Base-by-base conservation (phyloP, 2,113 vertebrate genomes). In the Thamnaconus septentrionalis region DNA sequence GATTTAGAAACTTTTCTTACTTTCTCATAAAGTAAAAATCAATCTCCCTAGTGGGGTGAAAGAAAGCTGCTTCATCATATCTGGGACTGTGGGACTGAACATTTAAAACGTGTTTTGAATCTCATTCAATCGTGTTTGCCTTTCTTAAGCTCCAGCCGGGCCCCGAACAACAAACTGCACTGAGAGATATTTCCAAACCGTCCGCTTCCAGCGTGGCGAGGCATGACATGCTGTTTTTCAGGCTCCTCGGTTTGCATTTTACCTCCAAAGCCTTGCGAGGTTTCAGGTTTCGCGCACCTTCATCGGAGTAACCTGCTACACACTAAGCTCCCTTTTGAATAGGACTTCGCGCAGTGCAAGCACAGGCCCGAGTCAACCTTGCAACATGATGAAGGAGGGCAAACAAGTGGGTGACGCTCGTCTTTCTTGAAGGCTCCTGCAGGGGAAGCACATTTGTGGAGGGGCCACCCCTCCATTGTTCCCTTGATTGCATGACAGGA, bases 401-500 rank as follows among this genome's bases (percentile, higher is more conserved):
- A 87, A 86, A 86, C 79, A 82, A 9, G 56, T 31, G 61, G 9
- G 40, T 8, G 62, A 70, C 63, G 66, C 55, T 40, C 65, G 61
- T 60, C 63, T 62, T 75, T 77, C 69, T 71, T 55, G 73, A 79
- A 80, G 51, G 58, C 73, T 58, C 73, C 64, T 72, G 71, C 67
- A 4, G 48, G 61, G 51, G 66, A 8, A 56, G 49, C 65, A 56
- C 53, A 31, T 53, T 84, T 79, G 68, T 53, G 61, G 56, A 70
- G 58, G 54, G 67, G 5, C 44, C 44, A 31, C 4, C 9, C 51
- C 55, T 66, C 41, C 50, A 64, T 84, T 88, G 64, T 84, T 69
- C 48, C 56, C 61, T 64, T 3, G 62, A 81, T 86, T 81, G 75
- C 79, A 59, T 43, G 53, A 64, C 70, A 85, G 61, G 78, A 79